These are phyloP conservation scores for Steatornis caripensis DNA, from an alignment of 2,113 vertebrate genomes.

Conservation along the genomic window DNA sequence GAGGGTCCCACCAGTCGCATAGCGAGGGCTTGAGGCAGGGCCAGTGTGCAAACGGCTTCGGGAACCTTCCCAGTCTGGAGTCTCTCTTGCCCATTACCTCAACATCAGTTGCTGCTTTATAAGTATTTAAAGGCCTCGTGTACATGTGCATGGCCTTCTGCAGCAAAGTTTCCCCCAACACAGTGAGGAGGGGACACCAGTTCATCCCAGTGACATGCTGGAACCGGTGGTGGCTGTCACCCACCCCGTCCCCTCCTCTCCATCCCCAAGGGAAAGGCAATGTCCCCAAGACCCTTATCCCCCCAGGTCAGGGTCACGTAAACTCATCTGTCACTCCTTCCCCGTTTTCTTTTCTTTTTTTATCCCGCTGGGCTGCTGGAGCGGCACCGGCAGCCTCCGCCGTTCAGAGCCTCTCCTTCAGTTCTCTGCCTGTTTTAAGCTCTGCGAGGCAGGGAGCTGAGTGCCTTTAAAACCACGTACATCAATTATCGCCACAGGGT, in stretches of 20 bases:
- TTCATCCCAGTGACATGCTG: not conserved
- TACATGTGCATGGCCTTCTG: not conserved
- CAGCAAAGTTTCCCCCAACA: not conserved
- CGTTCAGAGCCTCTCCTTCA: not conserved
- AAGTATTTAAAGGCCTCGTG: not conserved
- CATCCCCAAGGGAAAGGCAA: not conserved
- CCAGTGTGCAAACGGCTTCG: accelerated
- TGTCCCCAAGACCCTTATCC: accelerated
- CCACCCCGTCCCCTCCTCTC: accelerated
- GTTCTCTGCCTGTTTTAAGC: not conserved
- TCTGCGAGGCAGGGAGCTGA: not conserved
- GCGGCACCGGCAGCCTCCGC: accelerated
- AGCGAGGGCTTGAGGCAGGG: not conserved
- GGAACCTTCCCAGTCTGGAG: not conserved
- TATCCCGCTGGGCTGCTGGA: accelerated
- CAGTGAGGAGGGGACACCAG: not conserved
- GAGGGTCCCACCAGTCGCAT: not conserved
- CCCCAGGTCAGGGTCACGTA: not conserved
- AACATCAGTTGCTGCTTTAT: not conserved
- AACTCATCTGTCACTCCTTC: not conserved
- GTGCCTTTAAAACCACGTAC: not conserved
- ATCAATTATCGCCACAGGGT: accelerated
- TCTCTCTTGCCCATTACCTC: not conserved
- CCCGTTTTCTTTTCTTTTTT: not conserved
- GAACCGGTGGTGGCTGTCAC: not conserved